phyloP scores from a whole-genome alignment of 2,888 invertebrate species.

The Phorcus lineatus region DNA sequence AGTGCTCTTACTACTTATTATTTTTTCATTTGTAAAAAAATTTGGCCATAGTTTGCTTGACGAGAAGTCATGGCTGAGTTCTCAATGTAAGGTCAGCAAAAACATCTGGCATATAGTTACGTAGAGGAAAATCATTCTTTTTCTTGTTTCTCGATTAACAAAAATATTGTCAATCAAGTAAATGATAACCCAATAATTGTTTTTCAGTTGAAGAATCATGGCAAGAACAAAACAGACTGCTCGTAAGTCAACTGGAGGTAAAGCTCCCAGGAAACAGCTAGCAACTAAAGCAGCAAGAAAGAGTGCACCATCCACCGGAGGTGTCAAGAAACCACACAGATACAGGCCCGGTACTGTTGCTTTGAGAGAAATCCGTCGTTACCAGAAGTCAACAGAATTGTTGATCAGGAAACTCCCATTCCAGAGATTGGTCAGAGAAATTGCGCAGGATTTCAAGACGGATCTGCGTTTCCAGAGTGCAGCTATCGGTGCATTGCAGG shows the following conservation, averaged over 20 bases:
- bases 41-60: too few species aligned
- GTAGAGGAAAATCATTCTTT: too few species aligned
- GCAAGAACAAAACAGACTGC: slow-evolving; percentile 76
- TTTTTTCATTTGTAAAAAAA: too few species aligned
- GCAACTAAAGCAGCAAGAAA: slow-evolving; percentile 76
- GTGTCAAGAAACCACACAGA: slow-evolving; percentile 75
- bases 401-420: slow-evolving; percentile 75
- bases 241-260: slow-evolving; percentile 76
- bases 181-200: too few species aligned
- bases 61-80: too few species aligned
- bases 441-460: slow-evolving; percentile 76
- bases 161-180: too few species aligned
- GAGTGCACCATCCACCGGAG: slow-evolving; percentile 76
- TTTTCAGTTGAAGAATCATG: slow-evolving; percentile 54
- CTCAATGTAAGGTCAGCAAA: too few species aligned
- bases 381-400: slow-evolving; percentile 75
- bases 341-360: slow-evolving; percentile 76
- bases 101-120: too few species aligned
- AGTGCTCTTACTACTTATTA: too few species aligned
- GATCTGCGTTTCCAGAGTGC: slow-evolving; percentile 76
- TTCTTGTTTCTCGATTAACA: too few species aligned
- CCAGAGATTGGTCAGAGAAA: slow-evolving; percentile 75
- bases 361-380: slow-evolving; percentile 75
- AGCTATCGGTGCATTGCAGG: slow-evolving; percentile 76
- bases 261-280: slow-evolving; percentile 75